Evolutionary conservation across 2,113 vertebrate species (phyloP).

Genomic region (Osmerus eperlanus): DNA sequence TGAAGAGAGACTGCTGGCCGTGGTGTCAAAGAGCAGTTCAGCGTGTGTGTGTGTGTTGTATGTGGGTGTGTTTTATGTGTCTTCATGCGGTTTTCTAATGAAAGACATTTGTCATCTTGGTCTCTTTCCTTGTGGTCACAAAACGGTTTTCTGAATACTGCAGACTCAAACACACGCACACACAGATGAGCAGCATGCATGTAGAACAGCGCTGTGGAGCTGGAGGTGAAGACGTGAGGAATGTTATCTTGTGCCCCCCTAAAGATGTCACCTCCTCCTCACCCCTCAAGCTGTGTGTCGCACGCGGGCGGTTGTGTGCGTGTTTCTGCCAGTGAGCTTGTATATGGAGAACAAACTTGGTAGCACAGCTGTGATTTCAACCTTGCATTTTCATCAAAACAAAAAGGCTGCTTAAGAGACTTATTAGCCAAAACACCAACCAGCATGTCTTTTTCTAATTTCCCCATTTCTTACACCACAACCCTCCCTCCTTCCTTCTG

Average conservation of each 20-base stretch:
- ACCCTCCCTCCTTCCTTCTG: conserved; percentile 15
- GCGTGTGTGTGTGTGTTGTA: conserved; percentile 20
- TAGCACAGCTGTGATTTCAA: conserved; percentile 67
- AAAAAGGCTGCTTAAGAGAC: conserved; percentile 50
- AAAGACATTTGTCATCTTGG: conserved; percentile 68
- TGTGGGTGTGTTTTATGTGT: conserved; percentile 16
- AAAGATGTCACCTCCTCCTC: too few relatives aligned
- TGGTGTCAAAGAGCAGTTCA: conserved; percentile 52
- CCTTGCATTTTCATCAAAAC: conserved; percentile 67
- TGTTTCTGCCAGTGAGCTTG: background rate
- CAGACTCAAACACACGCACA: conserved; percentile 25
- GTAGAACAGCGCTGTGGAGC: conserved; percentile 25
- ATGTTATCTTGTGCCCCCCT: background rate
- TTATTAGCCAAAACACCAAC: conserved; percentile 63
- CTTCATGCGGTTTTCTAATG: conserved; percentile 55
- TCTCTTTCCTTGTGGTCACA: conserved; percentile 47
- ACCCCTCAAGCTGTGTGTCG: too few relatives aligned
- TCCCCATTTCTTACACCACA: conserved; percentile 11
- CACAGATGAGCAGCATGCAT: conserved; percentile 33
- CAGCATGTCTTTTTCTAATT: conserved; percentile 9
- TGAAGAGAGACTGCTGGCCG: conserved; percentile 79
- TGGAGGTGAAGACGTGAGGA: conserved; percentile 26
- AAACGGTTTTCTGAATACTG: conserved; percentile 50
- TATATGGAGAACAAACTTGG: conserved; percentile 22
- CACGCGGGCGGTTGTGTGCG: conserved; percentile 7